Evolutionary conservation across 2,113 vertebrate species (phyloP), one percentile per base, ranked within the genome.

Genomic region (Ia io): DNA sequence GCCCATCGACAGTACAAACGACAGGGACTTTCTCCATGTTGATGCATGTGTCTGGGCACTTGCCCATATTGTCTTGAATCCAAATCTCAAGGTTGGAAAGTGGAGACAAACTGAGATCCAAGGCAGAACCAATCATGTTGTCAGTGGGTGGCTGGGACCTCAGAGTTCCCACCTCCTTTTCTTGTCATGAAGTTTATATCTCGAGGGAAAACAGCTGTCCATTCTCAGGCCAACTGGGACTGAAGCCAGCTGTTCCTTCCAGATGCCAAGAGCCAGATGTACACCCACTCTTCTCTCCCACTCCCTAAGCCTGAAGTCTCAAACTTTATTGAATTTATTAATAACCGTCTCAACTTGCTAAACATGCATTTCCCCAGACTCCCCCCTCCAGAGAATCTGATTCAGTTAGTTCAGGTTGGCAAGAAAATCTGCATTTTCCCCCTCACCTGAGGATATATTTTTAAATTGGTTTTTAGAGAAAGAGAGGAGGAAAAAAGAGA

Each of bases 191-290:
- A 90, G 94, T 96, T 88, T 95, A 83, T 0, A 8, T 91, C 96
- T 97, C 95, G 56, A 97, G 97, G 96, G 95, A 97, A 98, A 98
- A 98, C 97, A 98, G 97, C 95, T 98, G 96, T 96, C 93, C 82
- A 89, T 98, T 97, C 96, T 94, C 79, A 85, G 93, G 95, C 92
- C 95, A 96, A 86, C 10, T 3, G 65, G 95, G 96, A 97, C 82
- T 90, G 94, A 90, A 92, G 97, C 96, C 97, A 98, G 96, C 92
- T 98, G 97, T 95, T 97, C 92, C n/a, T 30, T 95, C 92, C 96
- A 95, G 96, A 97, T 0, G 2, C 80, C 93, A 98, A 96, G 4
- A 37, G 90, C 94, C 96, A 97, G 96, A 96, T 92, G 97, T 67
- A 92, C 94, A 96, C 90, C 97, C 85, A 92, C 84, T 96, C 92